A percentile compares a stretch with the other conserved stretches of the same genome.
Evolutionary conservation across 2,888 invertebrate genomes (phyloP).

Genomic region (Pseudococcus jackbeardsleyi): DNA sequence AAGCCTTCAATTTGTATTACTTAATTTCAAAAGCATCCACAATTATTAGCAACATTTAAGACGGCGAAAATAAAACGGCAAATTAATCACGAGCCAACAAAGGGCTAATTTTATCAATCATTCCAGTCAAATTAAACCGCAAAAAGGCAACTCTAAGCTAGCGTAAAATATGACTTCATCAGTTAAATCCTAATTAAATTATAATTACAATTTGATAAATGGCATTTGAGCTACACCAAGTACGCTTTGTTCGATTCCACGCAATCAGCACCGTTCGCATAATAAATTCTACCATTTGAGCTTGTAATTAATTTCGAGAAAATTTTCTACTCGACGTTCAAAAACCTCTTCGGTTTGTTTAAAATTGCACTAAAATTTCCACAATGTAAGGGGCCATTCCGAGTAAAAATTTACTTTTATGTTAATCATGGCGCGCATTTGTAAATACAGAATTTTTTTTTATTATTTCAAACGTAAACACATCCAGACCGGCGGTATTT

Average conservation of each 20-base stretch:
- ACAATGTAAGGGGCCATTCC: neutral
- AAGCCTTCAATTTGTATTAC: conserved; percentile 9
- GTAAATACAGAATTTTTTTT: conserved; percentile 12
- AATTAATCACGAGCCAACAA: conserved; percentile 49
- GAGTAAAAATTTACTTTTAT: conserved; percentile 29
- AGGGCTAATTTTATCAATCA: conserved; percentile 52
- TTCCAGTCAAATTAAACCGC: conserved; percentile 36
- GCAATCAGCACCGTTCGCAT: conserved; percentile 16
- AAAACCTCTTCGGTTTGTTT: neutral
- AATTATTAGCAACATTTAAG: conserved; percentile 16
- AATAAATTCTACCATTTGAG: conserved; percentile 16
- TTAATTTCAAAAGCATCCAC: conserved; percentile 20
- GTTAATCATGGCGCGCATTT: conserved; percentile 14
- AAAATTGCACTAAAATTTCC: conserved; percentile 4
- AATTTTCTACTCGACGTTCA: neutral
- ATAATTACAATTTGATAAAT: conserved; percentile 54
- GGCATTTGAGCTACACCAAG: conserved; percentile 7
- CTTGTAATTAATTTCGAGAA: conserved; percentile 23
- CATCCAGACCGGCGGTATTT: neutral
- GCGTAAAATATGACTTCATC: conserved; percentile 54
- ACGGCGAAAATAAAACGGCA: neutral
- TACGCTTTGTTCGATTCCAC: conserved; percentile 25
- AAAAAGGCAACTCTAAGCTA: conserved; percentile 47
- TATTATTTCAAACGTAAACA: conserved; percentile 14
- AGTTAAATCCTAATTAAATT: conserved; percentile 55